phyloP scores from a whole-genome alignment of 2,113 vertebrate genomes.

The Eretmochelys imbricata region DNA sequence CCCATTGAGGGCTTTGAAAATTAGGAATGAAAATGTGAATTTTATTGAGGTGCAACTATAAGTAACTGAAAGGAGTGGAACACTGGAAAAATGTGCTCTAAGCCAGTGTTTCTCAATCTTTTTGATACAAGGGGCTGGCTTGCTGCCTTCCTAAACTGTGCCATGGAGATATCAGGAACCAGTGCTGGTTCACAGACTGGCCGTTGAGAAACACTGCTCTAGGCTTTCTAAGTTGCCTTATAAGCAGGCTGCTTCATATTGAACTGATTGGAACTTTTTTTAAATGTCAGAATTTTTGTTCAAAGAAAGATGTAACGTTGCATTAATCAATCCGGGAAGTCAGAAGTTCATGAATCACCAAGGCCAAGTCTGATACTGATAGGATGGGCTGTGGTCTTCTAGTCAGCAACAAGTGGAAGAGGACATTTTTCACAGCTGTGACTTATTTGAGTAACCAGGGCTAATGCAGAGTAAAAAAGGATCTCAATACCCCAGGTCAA shows the following conservation, averaged over 20 bases:
- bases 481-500: not conserved
- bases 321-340: not conserved
- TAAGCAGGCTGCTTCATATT: not conserved
- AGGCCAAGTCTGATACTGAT: not conserved
- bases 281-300: not conserved
- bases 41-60: not conserved
- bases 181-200: not conserved
- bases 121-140: not conserved
- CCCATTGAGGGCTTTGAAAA: not conserved
- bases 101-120: not conserved
- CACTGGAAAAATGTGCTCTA: not conserved
- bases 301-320: not conserved
- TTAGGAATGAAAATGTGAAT: not conserved
- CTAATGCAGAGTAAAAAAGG: not conserved
- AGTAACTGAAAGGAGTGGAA: not conserved
- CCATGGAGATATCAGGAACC: not conserved
- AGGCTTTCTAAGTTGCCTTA: not conserved
- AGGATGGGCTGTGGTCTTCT: not conserved
- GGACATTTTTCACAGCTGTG: accelerated
- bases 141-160: not conserved
- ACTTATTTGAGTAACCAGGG: not conserved
- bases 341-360: not conserved
- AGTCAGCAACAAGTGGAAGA: not conserved
- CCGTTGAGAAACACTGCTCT: not conserved
- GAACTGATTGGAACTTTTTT: not conserved